These are phyloP conservation scores for Oconnorella tubifera DNA, from an alignment of 2,888 invertebrate genomes.

Conservation along the genomic window DNA sequence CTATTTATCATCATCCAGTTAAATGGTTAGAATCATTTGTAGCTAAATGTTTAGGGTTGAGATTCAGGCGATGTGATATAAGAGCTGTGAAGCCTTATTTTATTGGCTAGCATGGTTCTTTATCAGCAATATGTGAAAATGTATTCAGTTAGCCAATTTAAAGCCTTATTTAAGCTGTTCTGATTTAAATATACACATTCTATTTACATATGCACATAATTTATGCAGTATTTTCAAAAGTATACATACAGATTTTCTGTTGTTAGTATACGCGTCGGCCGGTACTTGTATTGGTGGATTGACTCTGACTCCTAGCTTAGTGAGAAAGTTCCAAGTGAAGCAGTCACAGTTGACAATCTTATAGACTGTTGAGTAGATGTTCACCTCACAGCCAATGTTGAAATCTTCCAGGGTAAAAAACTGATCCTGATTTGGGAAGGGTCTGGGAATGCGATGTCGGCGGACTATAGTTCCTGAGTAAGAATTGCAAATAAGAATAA, in stretches of 20 bases:
- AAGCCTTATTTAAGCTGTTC: no score
- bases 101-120: no score
- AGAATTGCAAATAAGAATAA: not conserved
- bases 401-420: conserved; percentile 81
- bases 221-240: no score
- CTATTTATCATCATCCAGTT: no score
- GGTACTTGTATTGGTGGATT: conserved; percentile 16
- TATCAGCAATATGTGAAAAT: no score
- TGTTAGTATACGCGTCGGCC: conserved; percentile 6
- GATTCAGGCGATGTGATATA: no score
- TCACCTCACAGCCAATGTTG: conserved; percentile 76
- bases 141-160: no score
- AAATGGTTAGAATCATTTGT: no score
- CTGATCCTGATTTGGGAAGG: conserved; percentile 68
- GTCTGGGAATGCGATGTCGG: conserved; percentile 75
- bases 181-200: no score
- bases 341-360: conserved; percentile 80
- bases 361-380: conserved; percentile 74
- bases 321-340: conserved; percentile 79
- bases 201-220: no score
- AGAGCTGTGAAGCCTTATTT: no score
- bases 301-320: conserved; percentile 78
- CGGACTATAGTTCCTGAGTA: conserved; percentile 71
- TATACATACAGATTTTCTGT: conserved; percentile 58
- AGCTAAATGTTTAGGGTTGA: no score